Conservation (phyloP, 1,140 invertebrate genomes). For the Megalopta genalis region DNA sequence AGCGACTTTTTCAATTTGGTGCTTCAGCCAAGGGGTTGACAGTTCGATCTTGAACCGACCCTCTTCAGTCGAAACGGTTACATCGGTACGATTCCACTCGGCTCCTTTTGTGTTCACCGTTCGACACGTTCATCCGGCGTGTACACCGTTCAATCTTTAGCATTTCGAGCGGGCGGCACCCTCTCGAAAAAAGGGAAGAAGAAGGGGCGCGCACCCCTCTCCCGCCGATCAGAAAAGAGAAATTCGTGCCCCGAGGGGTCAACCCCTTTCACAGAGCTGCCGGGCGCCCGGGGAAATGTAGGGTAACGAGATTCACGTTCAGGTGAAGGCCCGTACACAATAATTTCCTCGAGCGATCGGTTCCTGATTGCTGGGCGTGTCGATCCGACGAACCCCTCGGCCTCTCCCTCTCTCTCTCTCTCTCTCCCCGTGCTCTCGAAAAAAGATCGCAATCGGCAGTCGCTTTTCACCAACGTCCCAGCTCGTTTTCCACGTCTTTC, state of each 20-base stretch:
- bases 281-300: slow-evolving; percentile 47
- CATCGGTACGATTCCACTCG: too few species aligned
- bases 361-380: slow-evolving; percentile 67
- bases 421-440: neutral
- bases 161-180: neutral
- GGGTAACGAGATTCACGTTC: slow-evolving; percentile 65
- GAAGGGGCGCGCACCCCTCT: neutral
- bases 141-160: neutral
- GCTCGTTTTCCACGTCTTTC: neutral
- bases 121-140: too few species aligned
- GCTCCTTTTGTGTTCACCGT: too few species aligned
- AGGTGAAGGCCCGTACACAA: slow-evolving; percentile 57
- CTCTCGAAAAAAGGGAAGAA: too few species aligned
- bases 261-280: slow-evolving; percentile 21
- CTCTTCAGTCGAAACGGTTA: too few species aligned
- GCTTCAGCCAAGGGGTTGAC: too few species aligned
- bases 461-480: neutral
- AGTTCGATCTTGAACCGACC: too few species aligned
- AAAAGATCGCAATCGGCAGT: slow-evolving; percentile 8
- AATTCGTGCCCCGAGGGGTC: neutral
- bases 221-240: neutral
- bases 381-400: neutral
- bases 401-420: too few species aligned
- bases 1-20: too few species aligned
- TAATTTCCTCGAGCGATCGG: slow-evolving; percentile 68